Percentiles rank a stretch among this genome's conserved stretches.
Conservation (phyloP, 2,113 vertebrate species). For the Pachyramphus minor region DNA sequence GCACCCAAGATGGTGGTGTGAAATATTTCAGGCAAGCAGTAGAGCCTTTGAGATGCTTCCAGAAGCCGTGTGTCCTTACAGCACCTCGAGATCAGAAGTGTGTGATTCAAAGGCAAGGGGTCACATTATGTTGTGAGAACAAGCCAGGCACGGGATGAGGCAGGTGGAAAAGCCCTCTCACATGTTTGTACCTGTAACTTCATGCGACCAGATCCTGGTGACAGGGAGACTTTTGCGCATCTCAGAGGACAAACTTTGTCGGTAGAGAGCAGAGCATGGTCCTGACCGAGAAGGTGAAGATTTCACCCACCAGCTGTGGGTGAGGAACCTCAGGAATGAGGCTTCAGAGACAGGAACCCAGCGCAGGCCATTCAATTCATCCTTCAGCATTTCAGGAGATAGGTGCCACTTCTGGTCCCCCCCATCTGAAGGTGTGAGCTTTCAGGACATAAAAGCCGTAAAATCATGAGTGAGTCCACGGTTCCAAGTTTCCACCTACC, state of each 20-base stretch:
- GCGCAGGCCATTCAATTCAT: not conserved
- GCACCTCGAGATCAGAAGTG: not conserved
- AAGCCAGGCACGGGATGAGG: not conserved
- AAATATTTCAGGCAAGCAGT: not conserved
- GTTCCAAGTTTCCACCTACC: not conserved
- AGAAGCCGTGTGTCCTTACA: rapidly evolving
- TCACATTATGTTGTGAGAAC: not conserved
- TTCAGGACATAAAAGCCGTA: not conserved
- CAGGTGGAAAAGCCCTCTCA: not conserved
- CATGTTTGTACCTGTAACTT: rapidly evolving
- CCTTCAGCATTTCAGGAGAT: not conserved
- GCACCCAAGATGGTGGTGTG: not conserved
- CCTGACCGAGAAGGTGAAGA: not conserved
- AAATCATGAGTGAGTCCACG: not conserved
- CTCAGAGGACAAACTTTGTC: not conserved
- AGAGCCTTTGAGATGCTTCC: not conserved
- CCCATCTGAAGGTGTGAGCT: not conserved
- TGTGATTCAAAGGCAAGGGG: not conserved
- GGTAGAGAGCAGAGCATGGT: not conserved
- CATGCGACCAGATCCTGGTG: rapidly evolving
- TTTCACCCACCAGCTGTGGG: not conserved
- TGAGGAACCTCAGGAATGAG: not conserved
- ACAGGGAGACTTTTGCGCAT: not conserved
- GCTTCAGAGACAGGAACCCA: not conserved
- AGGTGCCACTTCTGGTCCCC: not conserved